Base-by-base conservation (phyloP, 2,797 vertebrate species). In the Holocentrus rufus region DNA sequence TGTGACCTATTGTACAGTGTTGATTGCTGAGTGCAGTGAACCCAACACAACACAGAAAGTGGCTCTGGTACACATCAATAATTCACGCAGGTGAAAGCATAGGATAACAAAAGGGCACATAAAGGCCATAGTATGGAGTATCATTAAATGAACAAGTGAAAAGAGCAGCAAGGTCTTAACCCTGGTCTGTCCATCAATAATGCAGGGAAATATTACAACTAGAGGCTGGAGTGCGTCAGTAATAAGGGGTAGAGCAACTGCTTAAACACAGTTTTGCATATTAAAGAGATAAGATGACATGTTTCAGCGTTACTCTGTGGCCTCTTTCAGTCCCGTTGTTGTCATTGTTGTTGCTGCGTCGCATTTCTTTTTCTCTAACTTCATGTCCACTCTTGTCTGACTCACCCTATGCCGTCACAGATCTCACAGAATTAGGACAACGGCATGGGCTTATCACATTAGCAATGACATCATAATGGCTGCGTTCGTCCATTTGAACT, bases 391-490 rank as follows among this genome's bases (percentile, higher is more conserved):
- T 55, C 56, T 65, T 36, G 10, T 70, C 63, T 86, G 85, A 87
- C 65, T 89, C 85, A 83, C 73, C 59, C 2, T 17, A 49, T 65
- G 55, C 18, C 11, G 0, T 76, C 80, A 84, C 30, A 62, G 59
- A 52, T 75, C 74, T 80, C 31, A 58, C 47, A 59, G 23, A 74
- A 63, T 83, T 49, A 64, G 68, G 46, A 61, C 42, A n/a, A 76
- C 27, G 17, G 22, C 68, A 75, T 65, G 65, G 46, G 65, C 56
- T 86, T 72, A 88, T 84, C 44, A 27, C 31, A 79, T 90, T 88
- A 84, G 39, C 30, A 4, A 63, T 88, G 77, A 88, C 77, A 76
- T 89, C 79, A 80, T 84, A 44, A 69, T 71, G 72, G 52, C 59
- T 60, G 50, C 27, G 1, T 62, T 74, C 77, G 83, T 90, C 82